phyloP scores from a whole-genome alignment of 2,113 vertebrate genomes.

The Callospermophilus lateralis region DNA sequence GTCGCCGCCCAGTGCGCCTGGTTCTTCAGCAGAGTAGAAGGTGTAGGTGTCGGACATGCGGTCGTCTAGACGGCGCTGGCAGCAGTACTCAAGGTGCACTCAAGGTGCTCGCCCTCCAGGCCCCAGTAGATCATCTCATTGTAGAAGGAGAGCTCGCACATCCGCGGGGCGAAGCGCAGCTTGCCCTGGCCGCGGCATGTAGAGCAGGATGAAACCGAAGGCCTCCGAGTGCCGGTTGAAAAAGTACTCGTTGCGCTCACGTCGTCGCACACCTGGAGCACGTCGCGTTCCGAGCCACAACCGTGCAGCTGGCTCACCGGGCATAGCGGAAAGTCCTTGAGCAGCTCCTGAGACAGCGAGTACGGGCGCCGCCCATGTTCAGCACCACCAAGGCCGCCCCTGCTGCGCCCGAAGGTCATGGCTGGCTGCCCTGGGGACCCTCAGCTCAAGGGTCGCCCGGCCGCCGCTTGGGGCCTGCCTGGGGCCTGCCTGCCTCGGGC shows the following conservation, averaged over 20 bases:
- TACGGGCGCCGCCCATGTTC: constrained; percentile 99
- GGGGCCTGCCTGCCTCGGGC: neutral
- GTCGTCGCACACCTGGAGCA: constrained; percentile 98
- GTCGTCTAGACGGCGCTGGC: constrained; percentile 97
- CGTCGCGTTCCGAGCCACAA: constrained; percentile 97
- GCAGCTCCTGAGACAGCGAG: constrained; percentile 96
- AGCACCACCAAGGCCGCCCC: constrained; percentile 92
- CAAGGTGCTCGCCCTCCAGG: constrained; percentile 96
- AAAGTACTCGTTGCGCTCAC: constrained; percentile 98
- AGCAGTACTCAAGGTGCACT: no score
- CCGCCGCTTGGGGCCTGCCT: no score
- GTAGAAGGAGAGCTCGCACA: constrained; percentile 99
- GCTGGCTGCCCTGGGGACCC: constrained; percentile 78
- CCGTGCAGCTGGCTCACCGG: constrained; percentile 96
- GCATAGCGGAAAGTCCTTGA: constrained; percentile 97
- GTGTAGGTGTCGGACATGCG: constrained; percentile 97
- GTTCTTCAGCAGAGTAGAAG: constrained; percentile 90
- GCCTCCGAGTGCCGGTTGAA: constrained; percentile 98
- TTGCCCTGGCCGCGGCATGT: constrained; percentile 96
- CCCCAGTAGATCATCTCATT: constrained; percentile 99
- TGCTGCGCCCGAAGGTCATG: constrained; percentile 95
- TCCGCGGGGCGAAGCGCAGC: constrained; percentile 97
- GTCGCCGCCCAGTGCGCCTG: constrained; percentile 82
- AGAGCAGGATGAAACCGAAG: constrained; percentile 98
- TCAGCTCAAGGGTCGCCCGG: constrained; percentile 51